Conservation (phyloP, 2,113 vertebrate species). For the Sardina pilchardus region DNA sequence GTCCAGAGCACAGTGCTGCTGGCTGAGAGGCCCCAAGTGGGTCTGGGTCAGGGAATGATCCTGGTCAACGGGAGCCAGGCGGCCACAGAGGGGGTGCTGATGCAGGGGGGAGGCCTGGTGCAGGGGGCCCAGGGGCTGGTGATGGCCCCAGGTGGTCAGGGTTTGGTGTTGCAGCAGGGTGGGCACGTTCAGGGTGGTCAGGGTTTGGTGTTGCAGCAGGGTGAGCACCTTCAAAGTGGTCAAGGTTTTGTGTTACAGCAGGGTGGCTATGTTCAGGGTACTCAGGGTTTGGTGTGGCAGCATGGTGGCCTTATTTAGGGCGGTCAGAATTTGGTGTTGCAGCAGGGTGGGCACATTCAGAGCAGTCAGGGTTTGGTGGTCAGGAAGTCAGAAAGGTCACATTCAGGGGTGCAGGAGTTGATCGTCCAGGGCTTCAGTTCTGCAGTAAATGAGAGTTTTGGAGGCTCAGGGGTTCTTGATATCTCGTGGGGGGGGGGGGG, state of each 20-base stretch:
- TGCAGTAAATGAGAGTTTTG: too few species aligned
- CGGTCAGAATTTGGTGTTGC: background rate
- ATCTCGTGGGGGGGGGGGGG: too few species aligned
- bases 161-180: too few species aligned
- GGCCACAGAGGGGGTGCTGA: background rate
- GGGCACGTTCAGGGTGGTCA: background rate
- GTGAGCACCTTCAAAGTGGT: too few species aligned
- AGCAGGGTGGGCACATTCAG: too few species aligned
- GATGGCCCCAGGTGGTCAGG: too few species aligned
- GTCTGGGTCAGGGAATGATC: conserved; percentile 55
- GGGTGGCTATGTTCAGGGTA: too few species aligned
- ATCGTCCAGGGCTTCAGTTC: background rate
- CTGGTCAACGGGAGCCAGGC: conserved; percentile 27
- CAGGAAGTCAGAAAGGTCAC: too few species aligned
- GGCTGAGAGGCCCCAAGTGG: conserved; percentile 45
- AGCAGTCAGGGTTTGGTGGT: too few species aligned
- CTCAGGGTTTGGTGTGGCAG: background rate
- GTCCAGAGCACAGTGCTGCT: conserved; percentile 48
- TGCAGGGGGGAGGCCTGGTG: background rate
- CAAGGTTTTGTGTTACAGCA: too few species aligned
- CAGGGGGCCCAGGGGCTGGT: background rate
- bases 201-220: background rate
- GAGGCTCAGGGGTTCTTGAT: too few species aligned
- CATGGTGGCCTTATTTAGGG: background rate
- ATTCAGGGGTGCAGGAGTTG: background rate